Percentiles rank a stretch among this genome's conserved stretches.
Evolutionary conservation across 1,140 invertebrate species (phyloP).

Genomic region (Palaemon carinicauda): DNA sequence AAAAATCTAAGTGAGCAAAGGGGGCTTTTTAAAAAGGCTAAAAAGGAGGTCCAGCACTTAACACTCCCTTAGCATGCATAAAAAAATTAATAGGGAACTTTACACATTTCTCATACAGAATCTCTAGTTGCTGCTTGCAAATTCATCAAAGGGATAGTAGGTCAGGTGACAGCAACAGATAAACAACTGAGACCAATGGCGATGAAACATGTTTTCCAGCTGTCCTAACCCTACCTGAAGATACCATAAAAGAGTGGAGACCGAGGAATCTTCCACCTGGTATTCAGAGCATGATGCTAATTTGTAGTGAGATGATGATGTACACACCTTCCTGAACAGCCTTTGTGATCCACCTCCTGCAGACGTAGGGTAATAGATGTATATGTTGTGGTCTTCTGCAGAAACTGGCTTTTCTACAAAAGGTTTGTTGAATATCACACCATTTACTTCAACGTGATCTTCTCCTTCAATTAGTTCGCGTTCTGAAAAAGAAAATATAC

Average conservation of each 20-base stretch:
- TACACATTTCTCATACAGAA: too few species aligned
- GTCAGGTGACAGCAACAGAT: too few species aligned
- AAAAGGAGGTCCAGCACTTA: too few species aligned
- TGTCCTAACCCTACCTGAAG: slow-evolving; percentile 8
- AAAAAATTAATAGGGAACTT: too few species aligned
- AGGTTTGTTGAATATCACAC: slow-evolving; percentile 96
- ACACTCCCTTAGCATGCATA: too few species aligned
- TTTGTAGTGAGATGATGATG: not conserved
- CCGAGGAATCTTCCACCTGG: not conserved
- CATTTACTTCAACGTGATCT: slow-evolving; percentile 98
- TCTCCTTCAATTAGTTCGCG: slow-evolving; percentile 95
- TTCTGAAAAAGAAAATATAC: slow-evolving; percentile 70
- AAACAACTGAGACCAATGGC: too few species aligned
- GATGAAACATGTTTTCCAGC: not conserved
- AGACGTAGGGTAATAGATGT: slow-evolving; percentile 99
- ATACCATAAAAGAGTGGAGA: not conserved
- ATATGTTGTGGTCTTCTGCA: slow-evolving; percentile 99
- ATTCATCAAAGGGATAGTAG: too few species aligned
- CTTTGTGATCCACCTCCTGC: slow-evolving; percentile 76
- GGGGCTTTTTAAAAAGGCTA: too few species aligned
- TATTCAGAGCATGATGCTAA: not conserved
- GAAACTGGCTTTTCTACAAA: slow-evolving; percentile 99
- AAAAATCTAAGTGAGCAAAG: too few species aligned
- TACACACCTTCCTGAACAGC: slow-evolving; percentile 59
- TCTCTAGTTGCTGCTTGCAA: too few species aligned